A percentile compares a stretch with the other conserved stretches of the same genome.
Evolutionary conservation across 1,140 invertebrate species (phyloP).

Genomic region (Patella vulgata): DNA sequence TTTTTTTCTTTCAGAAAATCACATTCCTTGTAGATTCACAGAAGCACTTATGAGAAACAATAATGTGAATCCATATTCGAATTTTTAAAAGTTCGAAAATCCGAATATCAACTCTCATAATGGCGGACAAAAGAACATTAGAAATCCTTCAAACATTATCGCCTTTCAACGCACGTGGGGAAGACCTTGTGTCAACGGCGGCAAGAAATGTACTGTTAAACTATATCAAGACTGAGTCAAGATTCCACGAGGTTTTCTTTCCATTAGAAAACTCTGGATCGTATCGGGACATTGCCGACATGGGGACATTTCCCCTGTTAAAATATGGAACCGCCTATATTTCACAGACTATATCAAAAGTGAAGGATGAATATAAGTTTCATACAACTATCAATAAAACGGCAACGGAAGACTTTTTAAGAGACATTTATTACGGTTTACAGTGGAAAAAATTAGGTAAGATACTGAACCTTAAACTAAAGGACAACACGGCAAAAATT

Average conservation of each 20-base stretch:
- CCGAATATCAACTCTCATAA: too few species aligned
- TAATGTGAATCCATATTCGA: too few species aligned
- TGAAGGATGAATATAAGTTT: slow-evolving; percentile 51
- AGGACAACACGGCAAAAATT: background rate
- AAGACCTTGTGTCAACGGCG: slow-evolving; percentile 41
- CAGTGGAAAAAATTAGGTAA: slow-evolving; percentile 60
- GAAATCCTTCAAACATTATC: slow-evolving; percentile 42
- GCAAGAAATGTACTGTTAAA: slow-evolving; percentile 42
- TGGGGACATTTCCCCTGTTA: slow-evolving; percentile 39
- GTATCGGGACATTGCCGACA: slow-evolving; percentile 30
- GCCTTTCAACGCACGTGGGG: slow-evolving; percentile 34
- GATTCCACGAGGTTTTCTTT: slow-evolving; percentile 49
- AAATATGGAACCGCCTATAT: slow-evolving; percentile 39
- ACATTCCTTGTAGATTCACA: too few species aligned
- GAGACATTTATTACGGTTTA: slow-evolving; percentile 47
- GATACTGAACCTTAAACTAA: slow-evolving; percentile 2
- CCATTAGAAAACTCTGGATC: slow-evolving; percentile 27
- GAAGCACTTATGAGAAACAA: too few species aligned
- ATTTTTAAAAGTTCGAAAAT: too few species aligned
- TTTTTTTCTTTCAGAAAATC: too few species aligned
- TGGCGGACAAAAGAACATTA: slow-evolving; percentile 36
- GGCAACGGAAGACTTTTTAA: slow-evolving; percentile 35
- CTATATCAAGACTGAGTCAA: slow-evolving; percentile 40
- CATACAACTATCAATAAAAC: slow-evolving; percentile 44
- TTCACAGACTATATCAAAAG: slow-evolving; percentile 39